These are phyloP conservation scores for Drosophila diplacantha DNA, from an alignment of 2,888 invertebrate genomes.

Conservation along the genomic window DNA sequence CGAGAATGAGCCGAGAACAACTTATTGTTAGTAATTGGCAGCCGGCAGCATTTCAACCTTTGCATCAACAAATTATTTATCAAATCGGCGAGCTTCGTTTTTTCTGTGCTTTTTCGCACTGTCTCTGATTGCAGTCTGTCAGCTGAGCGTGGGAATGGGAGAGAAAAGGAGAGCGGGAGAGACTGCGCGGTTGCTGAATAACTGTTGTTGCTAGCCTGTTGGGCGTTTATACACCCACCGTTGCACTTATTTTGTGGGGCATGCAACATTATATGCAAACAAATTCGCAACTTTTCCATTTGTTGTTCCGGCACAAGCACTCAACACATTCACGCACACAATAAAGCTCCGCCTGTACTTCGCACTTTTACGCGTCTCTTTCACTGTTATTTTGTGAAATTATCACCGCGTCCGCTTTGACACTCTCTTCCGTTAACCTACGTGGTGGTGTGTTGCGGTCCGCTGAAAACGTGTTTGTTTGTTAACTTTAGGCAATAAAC, in stretches of 20 bases:
- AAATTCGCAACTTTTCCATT: slow-evolving; percentile 17
- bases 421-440: slow-evolving; percentile 25
- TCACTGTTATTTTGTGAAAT: slow-evolving; percentile 38
- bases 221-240: slow-evolving; percentile 46
- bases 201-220: slow-evolving; percentile 66
- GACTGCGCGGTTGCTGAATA: slow-evolving; percentile 59
- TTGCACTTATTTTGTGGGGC: slow-evolving; percentile 54
- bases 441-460: slow-evolving; percentile 7
- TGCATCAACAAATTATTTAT: slow-evolving; percentile 43
- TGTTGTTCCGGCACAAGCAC: slow-evolving; percentile 35
- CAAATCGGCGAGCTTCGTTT: slow-evolving; percentile 17
- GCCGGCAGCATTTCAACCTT: slow-evolving; percentile 29
- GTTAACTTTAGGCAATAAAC: slow-evolving; percentile 28
- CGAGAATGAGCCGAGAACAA: slow-evolving; percentile 34
- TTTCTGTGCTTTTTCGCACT: slow-evolving; percentile 33
- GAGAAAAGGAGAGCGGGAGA: slow-evolving; percentile 20
- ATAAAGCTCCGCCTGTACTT: slow-evolving; percentile 37
- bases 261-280: slow-evolving; percentile 24
- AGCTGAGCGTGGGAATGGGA: slow-evolving; percentile 50
- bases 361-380: slow-evolving; percentile 53
- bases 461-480: slow-evolving; percentile 39
- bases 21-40: slow-evolving; percentile 16
- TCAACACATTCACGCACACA: slow-evolving; percentile 12
- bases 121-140: slow-evolving; percentile 64
- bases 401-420: slow-evolving; percentile 44